Conservation (phyloP, 2,888 invertebrate genomes). For the Lithophane semibrunnea region DNA sequence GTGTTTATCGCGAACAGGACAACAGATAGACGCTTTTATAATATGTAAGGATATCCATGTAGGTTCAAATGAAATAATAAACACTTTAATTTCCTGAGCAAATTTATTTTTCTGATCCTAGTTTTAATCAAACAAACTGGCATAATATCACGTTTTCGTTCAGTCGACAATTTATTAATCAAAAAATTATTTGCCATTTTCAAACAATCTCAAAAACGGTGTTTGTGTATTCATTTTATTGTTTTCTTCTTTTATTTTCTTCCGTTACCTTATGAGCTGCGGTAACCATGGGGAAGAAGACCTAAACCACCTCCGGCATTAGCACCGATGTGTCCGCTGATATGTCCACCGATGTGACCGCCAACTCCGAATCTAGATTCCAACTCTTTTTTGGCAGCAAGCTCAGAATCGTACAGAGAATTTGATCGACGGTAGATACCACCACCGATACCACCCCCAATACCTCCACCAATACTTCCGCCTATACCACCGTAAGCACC, state of each 20-base stretch:
- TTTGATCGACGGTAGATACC: conserved; percentile 11
- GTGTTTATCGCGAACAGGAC: no score
- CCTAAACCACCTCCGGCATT: conserved; percentile 8
- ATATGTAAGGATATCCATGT: not conserved
- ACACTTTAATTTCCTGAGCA: not conserved
- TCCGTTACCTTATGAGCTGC: not conserved
- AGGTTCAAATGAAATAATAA: not conserved
- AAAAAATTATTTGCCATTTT: not conserved
- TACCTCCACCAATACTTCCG: not conserved
- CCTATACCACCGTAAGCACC: conserved; percentile 2
- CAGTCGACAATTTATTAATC: not conserved
- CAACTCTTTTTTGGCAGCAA: not conserved
- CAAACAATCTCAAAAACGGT: not conserved
- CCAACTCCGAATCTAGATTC: conserved; percentile 12
- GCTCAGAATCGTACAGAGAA: not conserved
- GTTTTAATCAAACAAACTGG: not conserved
- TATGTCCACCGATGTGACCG: conserved; percentile 24
- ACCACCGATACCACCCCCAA: conserved; percentile 6
- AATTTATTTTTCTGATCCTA: conserved; percentile 6
- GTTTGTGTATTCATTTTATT: not conserved
- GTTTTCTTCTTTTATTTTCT: not conserved
- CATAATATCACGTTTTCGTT: not conserved
- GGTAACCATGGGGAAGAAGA: not conserved
- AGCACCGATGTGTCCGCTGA: conserved; percentile 23
- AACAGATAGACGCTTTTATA: no score